Evolutionary conservation across 2,888 invertebrate species (phyloP).

Genomic region (Mesoligia furuncula): DNA sequence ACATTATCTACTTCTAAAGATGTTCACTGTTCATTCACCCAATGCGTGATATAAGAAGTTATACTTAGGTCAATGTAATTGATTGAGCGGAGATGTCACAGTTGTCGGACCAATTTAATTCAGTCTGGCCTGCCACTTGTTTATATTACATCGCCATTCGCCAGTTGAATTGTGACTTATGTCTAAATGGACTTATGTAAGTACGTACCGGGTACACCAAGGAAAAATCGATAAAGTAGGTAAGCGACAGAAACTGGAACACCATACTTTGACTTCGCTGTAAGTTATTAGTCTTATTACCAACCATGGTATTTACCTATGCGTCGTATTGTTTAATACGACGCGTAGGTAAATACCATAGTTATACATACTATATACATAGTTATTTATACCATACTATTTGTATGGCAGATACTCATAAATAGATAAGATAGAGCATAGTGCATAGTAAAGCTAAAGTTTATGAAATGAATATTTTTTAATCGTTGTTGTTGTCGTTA

Average conservation of each 20-base stretch:
- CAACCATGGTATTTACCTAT: not conserved
- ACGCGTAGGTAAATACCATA: not conserved
- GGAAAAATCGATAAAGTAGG: conserved; percentile 66
- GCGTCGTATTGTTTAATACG: too few species aligned
- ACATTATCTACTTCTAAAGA: not conserved
- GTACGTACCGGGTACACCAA: conserved; percentile 29
- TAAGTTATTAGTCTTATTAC: conserved; percentile 37
- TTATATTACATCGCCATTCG: conserved; percentile 34
- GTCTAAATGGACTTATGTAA: conserved; percentile 26
- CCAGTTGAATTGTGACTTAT: conserved; percentile 44
- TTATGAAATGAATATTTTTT: not conserved
- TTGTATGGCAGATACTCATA: not conserved
- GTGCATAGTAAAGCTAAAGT: not conserved
- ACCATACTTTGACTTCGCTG: conserved; percentile 45
- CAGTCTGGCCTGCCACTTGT: conserved; percentile 53
- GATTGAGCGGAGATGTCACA: conserved; percentile 61
- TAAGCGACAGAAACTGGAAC: conserved; percentile 62
- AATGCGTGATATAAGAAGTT: conserved; percentile 47
- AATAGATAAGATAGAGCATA: too few species aligned
- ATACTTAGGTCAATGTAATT: conserved; percentile 55
- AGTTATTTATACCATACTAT: not conserved
- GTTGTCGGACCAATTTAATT: conserved; percentile 63
- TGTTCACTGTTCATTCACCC: conserved; percentile 42
- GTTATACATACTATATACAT: too few species aligned
- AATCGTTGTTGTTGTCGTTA: not conserved